A percentile compares a stretch with the other conserved stretches of the same genome.
Conservation (phyloP, 2,113 vertebrate genomes). For the Eulemur macaco region DNA sequence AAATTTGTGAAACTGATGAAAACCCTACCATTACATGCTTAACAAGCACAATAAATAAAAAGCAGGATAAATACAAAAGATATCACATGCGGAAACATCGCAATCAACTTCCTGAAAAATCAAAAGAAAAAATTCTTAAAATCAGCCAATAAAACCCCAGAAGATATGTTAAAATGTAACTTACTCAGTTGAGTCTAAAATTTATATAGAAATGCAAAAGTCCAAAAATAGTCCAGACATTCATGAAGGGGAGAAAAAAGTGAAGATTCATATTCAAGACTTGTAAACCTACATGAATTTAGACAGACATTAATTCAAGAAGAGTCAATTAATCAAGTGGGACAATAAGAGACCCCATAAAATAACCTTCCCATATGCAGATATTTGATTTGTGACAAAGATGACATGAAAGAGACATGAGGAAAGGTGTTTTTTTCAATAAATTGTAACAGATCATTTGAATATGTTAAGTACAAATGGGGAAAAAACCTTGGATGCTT, state of each 20-base stretch:
- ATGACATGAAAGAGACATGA: not conserved
- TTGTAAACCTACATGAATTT: not conserved
- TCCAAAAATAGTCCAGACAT: not conserved
- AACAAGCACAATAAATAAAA: not conserved
- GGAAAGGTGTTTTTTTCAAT: not conserved
- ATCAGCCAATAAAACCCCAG: not conserved
- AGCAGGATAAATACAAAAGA: not conserved
- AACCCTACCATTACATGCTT: not conserved
- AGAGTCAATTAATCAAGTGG: not conserved
- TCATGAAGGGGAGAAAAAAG: not conserved
- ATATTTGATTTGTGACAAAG: not conserved
- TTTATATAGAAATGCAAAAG: not conserved
- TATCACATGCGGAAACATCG: not conserved
- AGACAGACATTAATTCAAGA: not conserved
- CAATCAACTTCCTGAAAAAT: not conserved
- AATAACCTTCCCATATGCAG: not conserved
- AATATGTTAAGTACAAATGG: not conserved
- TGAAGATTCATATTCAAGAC: not conserved
- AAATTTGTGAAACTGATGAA: not conserved
- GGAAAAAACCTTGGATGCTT: not conserved
- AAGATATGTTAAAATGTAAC: not conserved
- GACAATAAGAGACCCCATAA: not conserved
- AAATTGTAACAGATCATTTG: not conserved
- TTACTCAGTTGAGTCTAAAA: not conserved
- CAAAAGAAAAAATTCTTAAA: not conserved